phyloP scores from a whole-genome alignment of 2,113 vertebrate species.

The Epinephelus fuscoguttatus region DNA sequence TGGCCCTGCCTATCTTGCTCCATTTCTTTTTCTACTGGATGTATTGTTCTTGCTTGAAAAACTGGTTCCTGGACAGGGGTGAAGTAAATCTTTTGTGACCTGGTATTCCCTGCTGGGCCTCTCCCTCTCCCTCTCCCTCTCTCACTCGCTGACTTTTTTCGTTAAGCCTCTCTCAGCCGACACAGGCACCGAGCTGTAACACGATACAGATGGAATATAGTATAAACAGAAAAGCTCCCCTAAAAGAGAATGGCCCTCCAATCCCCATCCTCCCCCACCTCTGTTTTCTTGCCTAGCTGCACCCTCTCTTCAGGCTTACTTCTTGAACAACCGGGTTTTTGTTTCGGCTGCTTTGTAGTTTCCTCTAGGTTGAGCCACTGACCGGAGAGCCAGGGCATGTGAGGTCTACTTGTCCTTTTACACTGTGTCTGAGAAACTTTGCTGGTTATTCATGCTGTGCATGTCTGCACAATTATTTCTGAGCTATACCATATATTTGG shows the following conservation, averaged over 20 bases:
- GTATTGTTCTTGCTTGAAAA: constrained; percentile 78
- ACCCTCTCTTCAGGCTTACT: constrained; percentile 44
- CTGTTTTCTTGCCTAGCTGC: constrained; percentile 41
- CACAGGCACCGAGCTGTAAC: constrained; percentile 73
- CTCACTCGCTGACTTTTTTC: constrained; percentile 49
- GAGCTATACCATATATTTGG: neutral
- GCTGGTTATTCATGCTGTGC: neutral
- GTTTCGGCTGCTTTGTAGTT: constrained; percentile 61
- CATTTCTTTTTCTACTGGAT: constrained; percentile 59
- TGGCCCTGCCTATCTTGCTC: constrained; percentile 53
- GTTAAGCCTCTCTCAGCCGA: constrained; percentile 61
- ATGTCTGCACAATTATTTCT: neutral
- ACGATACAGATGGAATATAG: constrained; percentile 76
- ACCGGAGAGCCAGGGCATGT: constrained; percentile 18
- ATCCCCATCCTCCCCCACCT: constrained; percentile 41
- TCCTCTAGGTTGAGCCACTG: constrained; percentile 43
- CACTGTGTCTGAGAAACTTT: constrained; percentile 2
- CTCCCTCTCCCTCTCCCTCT: constrained; percentile 14
- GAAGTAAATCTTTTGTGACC: constrained; percentile 83
- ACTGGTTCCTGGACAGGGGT: constrained; percentile 72
- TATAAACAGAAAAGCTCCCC: constrained; percentile 74
- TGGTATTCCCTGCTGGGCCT: constrained; percentile 67
- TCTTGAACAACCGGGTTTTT: constrained; percentile 57
- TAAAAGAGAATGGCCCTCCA: constrained; percentile 54
- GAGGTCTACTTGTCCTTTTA: constrained; percentile 27